Evolutionary conservation across 2,797 vertebrate genomes (phyloP).

Genomic region (Sebastes trivittatus): DNA sequence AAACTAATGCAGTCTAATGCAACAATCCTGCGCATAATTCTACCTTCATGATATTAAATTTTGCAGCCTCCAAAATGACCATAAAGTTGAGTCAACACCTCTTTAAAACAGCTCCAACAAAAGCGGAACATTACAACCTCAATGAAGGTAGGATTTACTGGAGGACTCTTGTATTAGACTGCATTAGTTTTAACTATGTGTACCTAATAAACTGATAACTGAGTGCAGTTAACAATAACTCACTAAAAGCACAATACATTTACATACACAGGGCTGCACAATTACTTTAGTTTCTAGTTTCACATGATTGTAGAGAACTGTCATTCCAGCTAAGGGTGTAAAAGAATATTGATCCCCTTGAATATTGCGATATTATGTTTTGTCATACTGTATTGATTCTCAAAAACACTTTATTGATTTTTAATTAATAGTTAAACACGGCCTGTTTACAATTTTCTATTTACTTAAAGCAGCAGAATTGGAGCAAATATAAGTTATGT

Average conservation of each 20-base stretch:
- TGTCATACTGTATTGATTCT: too few relatives aligned
- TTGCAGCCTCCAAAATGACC: background rate
- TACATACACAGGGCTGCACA: slow-evolving; percentile 1
- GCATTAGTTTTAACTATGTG: background rate
- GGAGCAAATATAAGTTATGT: too few relatives aligned
- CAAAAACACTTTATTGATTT: too few relatives aligned
- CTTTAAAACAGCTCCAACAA: background rate
- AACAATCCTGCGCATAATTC: background rate
- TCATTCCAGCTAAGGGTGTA: rapidly evolving
- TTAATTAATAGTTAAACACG: too few relatives aligned
- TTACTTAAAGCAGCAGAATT: too few relatives aligned
- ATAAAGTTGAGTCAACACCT: background rate
- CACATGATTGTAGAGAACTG: background rate
- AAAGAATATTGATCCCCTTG: rapidly evolving
- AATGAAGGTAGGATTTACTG: background rate
- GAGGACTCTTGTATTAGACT: background rate
- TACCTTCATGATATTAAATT: background rate
- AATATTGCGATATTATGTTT: rapidly evolving
- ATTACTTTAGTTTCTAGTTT: slow-evolving; percentile 8
- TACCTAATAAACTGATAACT: background rate
- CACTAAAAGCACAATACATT: background rate
- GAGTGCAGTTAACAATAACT: background rate
- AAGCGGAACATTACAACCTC: background rate
- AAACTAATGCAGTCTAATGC: background rate
- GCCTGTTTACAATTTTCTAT: too few relatives aligned